These are phyloP conservation scores for Oxyscelio sp. DNA, from an alignment of 2,888 invertebrate species.

Conservation along the genomic window DNA sequence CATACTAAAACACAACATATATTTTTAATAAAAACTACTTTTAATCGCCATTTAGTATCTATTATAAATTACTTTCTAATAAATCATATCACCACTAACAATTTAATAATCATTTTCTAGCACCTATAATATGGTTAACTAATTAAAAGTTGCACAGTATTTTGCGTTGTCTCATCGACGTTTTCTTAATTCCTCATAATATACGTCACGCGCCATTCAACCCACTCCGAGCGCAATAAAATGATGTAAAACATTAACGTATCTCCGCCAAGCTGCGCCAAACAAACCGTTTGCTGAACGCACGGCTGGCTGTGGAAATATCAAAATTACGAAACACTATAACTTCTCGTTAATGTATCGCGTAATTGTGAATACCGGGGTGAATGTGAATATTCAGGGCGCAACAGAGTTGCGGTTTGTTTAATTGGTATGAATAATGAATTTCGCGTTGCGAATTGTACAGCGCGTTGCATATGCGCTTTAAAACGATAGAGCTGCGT, in stretches of 20 bases:
- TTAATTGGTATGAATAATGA: constrained; percentile 86
- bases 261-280: neutral
- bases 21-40: no score
- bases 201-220: constrained; percentile 5
- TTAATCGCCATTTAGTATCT: no score
- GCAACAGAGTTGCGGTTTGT: constrained; percentile 58
- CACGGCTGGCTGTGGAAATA: constrained; percentile 18
- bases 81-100: no score
- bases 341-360: constrained; percentile 45
- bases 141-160: no score
- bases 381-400: constrained; percentile 31
- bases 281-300: constrained; percentile 15
- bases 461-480: constrained; percentile 70
- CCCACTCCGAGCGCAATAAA: neutral
- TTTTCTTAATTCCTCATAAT: constrained; percentile 24
- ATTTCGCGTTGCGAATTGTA: constrained; percentile 73
- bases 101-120: no score
- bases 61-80: no score
- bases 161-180: no score
- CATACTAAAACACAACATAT: no score
- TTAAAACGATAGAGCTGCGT: constrained; percentile 76
- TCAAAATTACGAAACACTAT: constrained; percentile 45
- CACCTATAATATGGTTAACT: no score
- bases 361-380: constrained; percentile 45
- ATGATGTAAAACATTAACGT: constrained; percentile 22